Evolutionary conservation across 2,888 invertebrate genomes (phyloP).

Genomic region (Pharmacophagus antenor): DNA sequence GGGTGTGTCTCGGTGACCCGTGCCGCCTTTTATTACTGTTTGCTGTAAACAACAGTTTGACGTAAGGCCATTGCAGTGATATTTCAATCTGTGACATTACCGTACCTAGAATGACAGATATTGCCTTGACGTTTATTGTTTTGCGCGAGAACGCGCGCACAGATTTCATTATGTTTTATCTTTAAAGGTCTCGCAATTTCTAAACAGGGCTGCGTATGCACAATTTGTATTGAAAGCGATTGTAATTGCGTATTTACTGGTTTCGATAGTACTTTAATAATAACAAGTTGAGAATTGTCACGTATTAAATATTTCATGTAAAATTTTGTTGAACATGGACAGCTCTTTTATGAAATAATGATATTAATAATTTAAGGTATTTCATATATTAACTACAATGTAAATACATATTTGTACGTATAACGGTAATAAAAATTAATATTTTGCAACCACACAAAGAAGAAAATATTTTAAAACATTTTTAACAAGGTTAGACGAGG

Average conservation of each 20-base stretch:
- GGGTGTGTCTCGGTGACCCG: conserved; percentile 47
- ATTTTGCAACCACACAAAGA: too few species aligned
- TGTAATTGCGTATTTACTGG: background rate
- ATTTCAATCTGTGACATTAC: conserved; percentile 16
- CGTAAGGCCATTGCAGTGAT: conserved; percentile 35
- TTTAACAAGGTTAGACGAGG: too few species aligned
- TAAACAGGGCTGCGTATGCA: conserved; percentile 23
- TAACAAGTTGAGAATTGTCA: background rate
- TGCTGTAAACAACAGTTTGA: conserved; percentile 33
- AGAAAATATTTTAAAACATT: too few species aligned
- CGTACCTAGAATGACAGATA: conserved; percentile 34
- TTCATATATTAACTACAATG: too few species aligned
- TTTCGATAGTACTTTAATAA: too few species aligned
- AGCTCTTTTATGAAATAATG: background rate
- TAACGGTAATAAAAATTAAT: too few species aligned
- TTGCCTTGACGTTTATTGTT: conserved; percentile 41
- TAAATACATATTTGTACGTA: too few species aligned
- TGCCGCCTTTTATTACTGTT: conserved; percentile 33
- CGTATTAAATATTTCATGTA: background rate
- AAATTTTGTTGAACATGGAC: background rate
- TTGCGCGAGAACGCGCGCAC: conserved; percentile 26
- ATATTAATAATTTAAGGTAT: too few species aligned
- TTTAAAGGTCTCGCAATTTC: conserved; percentile 28
- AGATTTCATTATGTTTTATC: conserved; percentile 27
- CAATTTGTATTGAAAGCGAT: background rate